Conservation (phyloP, 2,797 vertebrate genomes). For the Eremophila alpestris region DNA sequence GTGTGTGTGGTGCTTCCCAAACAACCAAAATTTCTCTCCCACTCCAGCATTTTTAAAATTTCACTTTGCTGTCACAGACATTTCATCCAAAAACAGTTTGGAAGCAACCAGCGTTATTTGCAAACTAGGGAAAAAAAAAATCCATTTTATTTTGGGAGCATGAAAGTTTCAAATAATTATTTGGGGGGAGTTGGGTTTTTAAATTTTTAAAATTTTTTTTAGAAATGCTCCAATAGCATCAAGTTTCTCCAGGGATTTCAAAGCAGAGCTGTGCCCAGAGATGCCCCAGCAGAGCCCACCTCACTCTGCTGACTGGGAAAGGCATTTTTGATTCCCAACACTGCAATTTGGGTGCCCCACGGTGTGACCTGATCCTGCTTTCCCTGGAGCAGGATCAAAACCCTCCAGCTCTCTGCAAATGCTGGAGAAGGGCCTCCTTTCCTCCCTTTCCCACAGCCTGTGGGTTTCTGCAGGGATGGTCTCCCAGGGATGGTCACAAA, state of each 20-base stretch:
- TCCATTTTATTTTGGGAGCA: not conserved
- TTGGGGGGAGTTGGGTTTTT: no score
- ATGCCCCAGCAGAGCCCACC: not conserved
- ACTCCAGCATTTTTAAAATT: not conserved
- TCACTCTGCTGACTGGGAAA: not conserved
- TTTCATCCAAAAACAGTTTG: not conserved
- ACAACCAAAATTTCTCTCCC: not conserved
- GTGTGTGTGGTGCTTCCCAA: not conserved
- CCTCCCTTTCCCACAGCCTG: not conserved
- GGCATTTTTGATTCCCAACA: not conserved
- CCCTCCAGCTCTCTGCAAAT: not conserved
- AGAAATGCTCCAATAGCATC: no score
- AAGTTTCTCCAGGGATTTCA: not conserved
- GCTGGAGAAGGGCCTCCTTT: fast-evolving
- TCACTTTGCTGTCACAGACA: not conserved
- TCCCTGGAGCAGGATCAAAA: not conserved
- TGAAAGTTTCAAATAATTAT: not conserved
- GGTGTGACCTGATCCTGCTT: not conserved
- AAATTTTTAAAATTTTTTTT: not conserved
- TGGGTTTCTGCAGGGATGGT: not conserved
- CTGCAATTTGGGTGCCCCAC: not conserved
- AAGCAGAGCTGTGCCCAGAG: not conserved
- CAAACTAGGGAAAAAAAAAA: not conserved
- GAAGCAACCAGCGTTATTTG: not conserved
- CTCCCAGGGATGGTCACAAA: not conserved